These are phyloP conservation scores for Heliconius aoede DNA, from an alignment of 2,888 invertebrate genomes.

Conservation along the genomic window DNA sequence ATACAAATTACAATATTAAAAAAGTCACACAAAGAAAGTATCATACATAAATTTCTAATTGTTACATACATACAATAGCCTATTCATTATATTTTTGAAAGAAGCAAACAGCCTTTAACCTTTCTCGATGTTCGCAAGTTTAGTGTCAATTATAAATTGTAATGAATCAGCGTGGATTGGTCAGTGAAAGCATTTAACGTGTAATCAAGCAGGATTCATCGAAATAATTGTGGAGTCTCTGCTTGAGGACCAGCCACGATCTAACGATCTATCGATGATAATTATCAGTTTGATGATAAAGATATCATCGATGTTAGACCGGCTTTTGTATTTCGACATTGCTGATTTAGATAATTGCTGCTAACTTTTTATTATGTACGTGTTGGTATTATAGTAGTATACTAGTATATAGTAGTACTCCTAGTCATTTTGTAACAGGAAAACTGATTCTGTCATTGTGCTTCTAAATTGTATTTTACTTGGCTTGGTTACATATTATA, in stretches of 20 bases:
- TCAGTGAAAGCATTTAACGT: constrained; percentile 73
- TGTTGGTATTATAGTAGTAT: no score
- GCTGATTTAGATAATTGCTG: constrained; percentile 30
- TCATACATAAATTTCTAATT: constrained; percentile 9
- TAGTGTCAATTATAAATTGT: constrained; percentile 75
- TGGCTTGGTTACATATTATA: neutral
- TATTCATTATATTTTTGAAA: constrained; percentile 61
- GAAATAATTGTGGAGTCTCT: constrained; percentile 56
- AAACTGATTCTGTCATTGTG: neutral
- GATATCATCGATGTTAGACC: constrained; percentile 50
- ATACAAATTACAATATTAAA: neutral
- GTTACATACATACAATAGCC: constrained; percentile 13
- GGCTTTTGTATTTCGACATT: constrained; percentile 35
- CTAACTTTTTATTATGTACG: neutral
- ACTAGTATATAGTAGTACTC: no score
- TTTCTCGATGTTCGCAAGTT: constrained; percentile 63
- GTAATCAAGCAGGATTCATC: constrained; percentile 65
- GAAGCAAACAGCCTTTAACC: constrained; percentile 70
- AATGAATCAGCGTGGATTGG: constrained; percentile 70
- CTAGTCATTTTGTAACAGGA: neutral
- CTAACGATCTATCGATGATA: constrained; percentile 52
- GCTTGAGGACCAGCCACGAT: constrained; percentile 48
- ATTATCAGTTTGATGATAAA: constrained; percentile 53
- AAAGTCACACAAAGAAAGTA: neutral
- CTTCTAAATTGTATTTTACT: neutral